These are phyloP conservation scores for Nasonia vitripennis DNA, from an alignment of 1,140 invertebrate genomes.

Conservation along the genomic window DNA sequence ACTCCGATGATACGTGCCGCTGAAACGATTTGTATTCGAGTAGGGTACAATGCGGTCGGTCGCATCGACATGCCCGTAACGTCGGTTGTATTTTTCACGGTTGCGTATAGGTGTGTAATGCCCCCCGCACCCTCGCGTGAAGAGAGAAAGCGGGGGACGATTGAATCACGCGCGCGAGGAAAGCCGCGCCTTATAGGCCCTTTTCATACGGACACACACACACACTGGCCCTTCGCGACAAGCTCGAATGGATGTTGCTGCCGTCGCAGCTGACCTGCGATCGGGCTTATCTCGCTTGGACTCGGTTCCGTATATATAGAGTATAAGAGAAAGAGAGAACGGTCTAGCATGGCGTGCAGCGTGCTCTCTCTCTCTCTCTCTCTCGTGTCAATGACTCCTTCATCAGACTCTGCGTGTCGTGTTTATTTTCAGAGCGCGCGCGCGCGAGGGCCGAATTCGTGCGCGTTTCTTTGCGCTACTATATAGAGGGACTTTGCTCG, in stretches of 20 bases:
- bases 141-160: not conserved
- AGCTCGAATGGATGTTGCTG: slow-evolving; percentile 1
- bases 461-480: not conserved
- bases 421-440: slow-evolving; percentile 22
- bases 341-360: not conserved
- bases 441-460: not conserved
- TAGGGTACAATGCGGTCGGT: too few relatives aligned
- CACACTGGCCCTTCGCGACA: not conserved
- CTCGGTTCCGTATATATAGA: too few relatives aligned
- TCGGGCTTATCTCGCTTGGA: too few relatives aligned
- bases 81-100: not conserved
- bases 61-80: too few relatives aligned
- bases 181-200: slow-evolving; percentile 11
- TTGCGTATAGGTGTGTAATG: not conserved
- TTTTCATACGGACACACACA: not conserved
- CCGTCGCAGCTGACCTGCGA: too few relatives aligned
- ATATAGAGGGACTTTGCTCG: not conserved
- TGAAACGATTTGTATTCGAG: too few relatives aligned
- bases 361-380: not conserved
- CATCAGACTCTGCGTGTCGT: slow-evolving; percentile 6
- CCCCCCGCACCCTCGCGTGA: too few relatives aligned
- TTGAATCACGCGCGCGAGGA: not conserved
- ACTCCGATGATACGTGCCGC: too few relatives aligned
- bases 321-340: not conserved
- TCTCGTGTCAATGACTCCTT: slow-evolving; percentile 46